phyloP scores from a whole-genome alignment of 2,113 vertebrate species.

The Myrmecophaga tridactyla region DNA sequence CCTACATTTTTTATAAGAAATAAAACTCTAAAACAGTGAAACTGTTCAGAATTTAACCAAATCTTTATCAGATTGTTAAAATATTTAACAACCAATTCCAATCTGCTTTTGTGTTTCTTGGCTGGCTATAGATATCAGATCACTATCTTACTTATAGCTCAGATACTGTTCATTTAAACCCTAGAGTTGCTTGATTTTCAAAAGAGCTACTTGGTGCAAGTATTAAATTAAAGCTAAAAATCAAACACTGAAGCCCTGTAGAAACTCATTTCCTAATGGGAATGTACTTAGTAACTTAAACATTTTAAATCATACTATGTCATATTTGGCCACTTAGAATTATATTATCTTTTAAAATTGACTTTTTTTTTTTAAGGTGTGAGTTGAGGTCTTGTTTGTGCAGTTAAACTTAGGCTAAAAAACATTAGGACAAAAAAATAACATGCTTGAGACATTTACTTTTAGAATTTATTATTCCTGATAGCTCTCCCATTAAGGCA shows the following conservation, averaged over 20 bases:
- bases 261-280: constrained; percentile 34
- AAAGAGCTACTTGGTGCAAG: constrained; percentile 28
- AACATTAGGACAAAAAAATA: constrained; percentile 30
- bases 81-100: constrained; percentile 3
- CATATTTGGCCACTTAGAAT: constrained; percentile 18
- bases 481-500: not conserved
- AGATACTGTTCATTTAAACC: constrained; percentile 18
- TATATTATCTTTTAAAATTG: constrained; percentile 22
- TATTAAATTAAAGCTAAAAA: constrained; percentile 60
- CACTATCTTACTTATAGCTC: constrained; percentile 2
- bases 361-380: not conserved
- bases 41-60: not conserved
- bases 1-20: constrained; percentile 7
- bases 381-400: constrained; percentile 22
- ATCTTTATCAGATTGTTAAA: constrained; percentile 38
- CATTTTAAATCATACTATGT: constrained; percentile 31
- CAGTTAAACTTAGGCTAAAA: constrained; percentile 17
- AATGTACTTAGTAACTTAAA: constrained; percentile 32
- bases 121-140: not conserved
- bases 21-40: not conserved
- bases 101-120: constrained; percentile 7
- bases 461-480: constrained; percentile 12
- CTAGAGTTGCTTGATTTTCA: constrained; percentile 50
- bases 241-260: constrained; percentile 6
- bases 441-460: not conserved